Evolutionary conservation across 1,140 invertebrate species (phyloP).

Genomic region (Callitettix versicolor): DNA sequence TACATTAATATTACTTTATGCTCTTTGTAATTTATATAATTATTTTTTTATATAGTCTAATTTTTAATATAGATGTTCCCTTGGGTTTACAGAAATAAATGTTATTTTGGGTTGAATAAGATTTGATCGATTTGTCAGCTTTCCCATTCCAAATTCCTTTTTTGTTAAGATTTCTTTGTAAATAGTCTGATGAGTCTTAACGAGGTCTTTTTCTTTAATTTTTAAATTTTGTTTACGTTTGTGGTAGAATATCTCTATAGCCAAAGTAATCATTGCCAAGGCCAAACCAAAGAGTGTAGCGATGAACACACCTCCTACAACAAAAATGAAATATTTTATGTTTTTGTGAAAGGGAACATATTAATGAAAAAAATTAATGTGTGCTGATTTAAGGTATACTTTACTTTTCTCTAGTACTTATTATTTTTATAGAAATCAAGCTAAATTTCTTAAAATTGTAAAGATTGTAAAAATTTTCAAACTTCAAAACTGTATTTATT

Average conservation of each 20-base stretch:
- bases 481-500: too few relatives aligned
- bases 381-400: too few relatives aligned
- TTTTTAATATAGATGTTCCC: constrained; percentile 12
- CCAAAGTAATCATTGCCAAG: constrained; percentile 69
- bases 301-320: constrained; percentile 75
- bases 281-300: constrained; percentile 73
- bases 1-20: too few relatives aligned
- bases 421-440: too few relatives aligned
- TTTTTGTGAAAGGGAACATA: too few relatives aligned
- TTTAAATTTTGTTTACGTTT: constrained; percentile 44
- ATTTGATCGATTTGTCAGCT: background rate
- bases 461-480: too few relatives aligned
- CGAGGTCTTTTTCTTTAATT: background rate
- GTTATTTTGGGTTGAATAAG: constrained; percentile 2
- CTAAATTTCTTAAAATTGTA: too few relatives aligned
- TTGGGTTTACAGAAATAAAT: constrained; percentile 8
- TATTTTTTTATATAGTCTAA: too few relatives aligned
- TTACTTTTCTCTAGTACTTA: too few relatives aligned
- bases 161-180: constrained; percentile 4
- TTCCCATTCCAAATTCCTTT: constrained; percentile 8
- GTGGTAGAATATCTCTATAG: constrained; percentile 69
- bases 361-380: too few relatives aligned
- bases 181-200: background rate
- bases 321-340: too few relatives aligned
- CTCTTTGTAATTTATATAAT: too few relatives aligned